phyloP scores from a whole-genome alignment of 1,140 invertebrate species.

The Zaprionus taronus region DNA sequence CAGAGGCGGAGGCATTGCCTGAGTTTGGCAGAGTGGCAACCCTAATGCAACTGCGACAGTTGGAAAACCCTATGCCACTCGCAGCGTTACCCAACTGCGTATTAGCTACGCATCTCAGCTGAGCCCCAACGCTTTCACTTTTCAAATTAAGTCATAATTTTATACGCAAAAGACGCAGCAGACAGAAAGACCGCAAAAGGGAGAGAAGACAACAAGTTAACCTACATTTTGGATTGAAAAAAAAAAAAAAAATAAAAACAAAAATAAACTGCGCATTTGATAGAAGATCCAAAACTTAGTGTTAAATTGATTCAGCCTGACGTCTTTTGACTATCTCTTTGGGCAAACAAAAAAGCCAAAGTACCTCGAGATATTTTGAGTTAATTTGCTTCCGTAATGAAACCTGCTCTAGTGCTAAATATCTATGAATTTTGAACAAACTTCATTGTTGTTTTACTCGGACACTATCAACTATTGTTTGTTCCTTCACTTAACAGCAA shows the following conservation, averaged over 20 bases:
- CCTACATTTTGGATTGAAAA: conserved; percentile 58
- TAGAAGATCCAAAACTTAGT: conserved; percentile 13
- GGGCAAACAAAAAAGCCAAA: not conserved
- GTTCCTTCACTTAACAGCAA: not conserved
- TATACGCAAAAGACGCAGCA: conserved; percentile 41
- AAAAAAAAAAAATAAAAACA: conserved; percentile 6
- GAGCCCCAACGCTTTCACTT: conserved; percentile 68
- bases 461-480: no score
- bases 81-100: conserved; percentile 52
- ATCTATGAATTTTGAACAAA: not conserved
- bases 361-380: not conserved
- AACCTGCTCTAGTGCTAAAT: not conserved
- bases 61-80: not conserved
- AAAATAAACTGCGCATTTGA: conserved; percentile 40
- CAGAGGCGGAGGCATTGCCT: no score
- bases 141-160: conserved; percentile 80
- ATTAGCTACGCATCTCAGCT: conserved; percentile 34
- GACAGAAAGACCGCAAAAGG: conserved; percentile 23
- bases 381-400: conserved; percentile 19
- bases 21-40: not conserved
- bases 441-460: no score
- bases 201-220: conserved; percentile 52
- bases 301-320: conserved; percentile 34
- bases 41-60: not conserved
- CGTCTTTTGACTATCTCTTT: conserved; percentile 21